Percentiles rank a stretch among this genome's conserved stretches.
Conservation (phyloP, 2,888 invertebrate species). For the Ptilodon capucinus region DNA sequence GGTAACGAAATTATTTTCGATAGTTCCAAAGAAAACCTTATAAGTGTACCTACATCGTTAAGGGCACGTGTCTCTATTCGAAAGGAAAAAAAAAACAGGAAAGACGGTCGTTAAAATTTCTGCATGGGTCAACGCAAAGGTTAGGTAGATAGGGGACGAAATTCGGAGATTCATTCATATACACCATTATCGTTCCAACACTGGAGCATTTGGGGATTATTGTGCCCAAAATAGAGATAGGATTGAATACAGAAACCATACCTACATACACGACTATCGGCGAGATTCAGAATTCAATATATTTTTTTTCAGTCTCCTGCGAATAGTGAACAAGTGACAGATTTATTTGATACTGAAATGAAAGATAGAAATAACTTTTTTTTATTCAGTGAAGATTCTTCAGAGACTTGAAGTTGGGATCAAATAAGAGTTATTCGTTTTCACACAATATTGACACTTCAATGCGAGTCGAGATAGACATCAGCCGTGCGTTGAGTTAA, state of each 20-base stretch:
- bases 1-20: not conserved
- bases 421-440: not conserved
- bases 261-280: conserved; percentile 7
- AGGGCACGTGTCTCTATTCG: conserved; percentile 31
- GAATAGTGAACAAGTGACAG: conserved; percentile 26
- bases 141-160: conserved; percentile 29
- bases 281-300: conserved; percentile 13
- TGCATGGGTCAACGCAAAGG: conserved; percentile 38
- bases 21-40: conserved; percentile 8
- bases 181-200: conserved; percentile 31
- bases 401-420: conserved; percentile 9
- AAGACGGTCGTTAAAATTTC: conserved; percentile 40
- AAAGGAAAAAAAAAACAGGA: conserved; percentile 21
- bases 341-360: conserved; percentile 31
- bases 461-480: not conserved
- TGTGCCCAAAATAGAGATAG: conserved; percentile 15
- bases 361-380: conserved; percentile 12
- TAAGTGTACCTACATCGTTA: conserved; percentile 16
- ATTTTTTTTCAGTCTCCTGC: conserved; percentile 30
- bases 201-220: conserved; percentile 17
- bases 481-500: not conserved
- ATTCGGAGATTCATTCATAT: conserved; percentile 21
- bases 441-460: not conserved
- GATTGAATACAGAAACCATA: conserved; percentile 11
- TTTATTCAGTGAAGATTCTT: conserved; percentile 8